Percentiles rank a stretch among this genome's conserved stretches.
Conservation (phyloP, 2,113 vertebrate genomes). For the Hyla sarda region DNA sequence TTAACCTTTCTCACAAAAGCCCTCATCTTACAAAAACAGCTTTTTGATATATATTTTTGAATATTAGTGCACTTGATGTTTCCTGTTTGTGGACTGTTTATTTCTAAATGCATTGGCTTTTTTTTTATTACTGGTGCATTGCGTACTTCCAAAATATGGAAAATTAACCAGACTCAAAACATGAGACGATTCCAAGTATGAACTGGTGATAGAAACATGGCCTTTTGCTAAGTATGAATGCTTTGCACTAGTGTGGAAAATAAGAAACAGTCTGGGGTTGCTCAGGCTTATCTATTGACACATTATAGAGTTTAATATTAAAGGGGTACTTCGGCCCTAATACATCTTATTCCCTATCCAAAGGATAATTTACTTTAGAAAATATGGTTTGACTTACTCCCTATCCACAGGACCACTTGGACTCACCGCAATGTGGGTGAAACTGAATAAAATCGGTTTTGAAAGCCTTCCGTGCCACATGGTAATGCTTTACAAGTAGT, state of each 20-base stretch:
- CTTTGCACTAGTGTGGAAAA: neutral
- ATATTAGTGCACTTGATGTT: neutral
- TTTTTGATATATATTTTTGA: neutral
- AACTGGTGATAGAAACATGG: slow-evolving; percentile 6
- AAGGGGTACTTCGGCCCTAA: too few relatives aligned
- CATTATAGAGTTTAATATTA: neutral
- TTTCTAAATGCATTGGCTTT: neutral
- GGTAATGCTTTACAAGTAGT: too few relatives aligned
- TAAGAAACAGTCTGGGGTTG: neutral
- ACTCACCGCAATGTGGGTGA: too few relatives aligned
- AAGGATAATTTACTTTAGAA: too few relatives aligned
- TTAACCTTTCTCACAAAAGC: neutral
- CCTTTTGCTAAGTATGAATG: neutral
- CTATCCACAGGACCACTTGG: too few relatives aligned
- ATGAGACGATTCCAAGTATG: neutral
- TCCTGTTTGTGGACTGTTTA: neutral
- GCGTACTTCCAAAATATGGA: neutral
- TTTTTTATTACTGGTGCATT: neutral
- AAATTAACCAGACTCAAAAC: neutral
- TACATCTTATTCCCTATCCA: too few relatives aligned
- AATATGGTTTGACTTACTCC: too few relatives aligned
- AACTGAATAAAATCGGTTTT: too few relatives aligned
- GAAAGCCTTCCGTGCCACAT: too few relatives aligned
- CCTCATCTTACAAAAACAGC: neutral
- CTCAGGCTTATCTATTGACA: neutral